Base-by-base conservation (phyloP, 2,113 vertebrate species). In the Ictalurus furcatus region DNA sequence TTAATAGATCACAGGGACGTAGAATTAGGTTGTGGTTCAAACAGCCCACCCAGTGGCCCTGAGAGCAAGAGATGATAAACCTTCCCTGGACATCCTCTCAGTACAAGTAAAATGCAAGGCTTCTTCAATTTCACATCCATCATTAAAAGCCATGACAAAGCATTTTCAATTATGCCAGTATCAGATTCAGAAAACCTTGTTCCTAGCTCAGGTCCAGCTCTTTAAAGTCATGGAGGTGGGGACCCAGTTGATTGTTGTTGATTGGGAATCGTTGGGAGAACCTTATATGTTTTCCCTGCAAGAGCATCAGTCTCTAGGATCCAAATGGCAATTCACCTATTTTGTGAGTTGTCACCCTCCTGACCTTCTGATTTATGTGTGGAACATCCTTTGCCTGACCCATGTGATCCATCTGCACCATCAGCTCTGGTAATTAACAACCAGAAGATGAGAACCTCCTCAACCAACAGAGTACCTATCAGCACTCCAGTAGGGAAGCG, bases 61-160 rank as follows among this genome's bases (percentile, higher is more conserved):
- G 94, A 93, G 93, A 93, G 95, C 92, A 91, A 86, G 93, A 91
- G 93, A 95, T 96, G 96, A 97, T 97, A 97, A 97, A 97, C 97
- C 96, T 98, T 95, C 92, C 92, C 91, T 95, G 87, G 94, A 94
- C 96, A 96, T 93, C 89, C 85, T 93, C 94, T 92, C 94, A 94
- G 94, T 97, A 96, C 96, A 96, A 97, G 96, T 96, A 96, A 97
- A 97, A 97, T 95, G 97, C 96, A 97, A 97, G 96, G 95, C 95
- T 95, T 97, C 97, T 97, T 97, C 96, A 96, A 96, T 94, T 97
- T 94, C 96, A 97, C 97, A 97, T 97, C 95, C 95, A 96, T 97
- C 97, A 96, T 95, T 95, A 95, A 96, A 97, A 97, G 96, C 94
- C 96, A 96, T 96, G 96, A 96, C 95, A 97, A 97, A 97, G 95